phyloP scores from a whole-genome alignment of 2,113 vertebrate genomes.

The Sebastes schlegelii region DNA sequence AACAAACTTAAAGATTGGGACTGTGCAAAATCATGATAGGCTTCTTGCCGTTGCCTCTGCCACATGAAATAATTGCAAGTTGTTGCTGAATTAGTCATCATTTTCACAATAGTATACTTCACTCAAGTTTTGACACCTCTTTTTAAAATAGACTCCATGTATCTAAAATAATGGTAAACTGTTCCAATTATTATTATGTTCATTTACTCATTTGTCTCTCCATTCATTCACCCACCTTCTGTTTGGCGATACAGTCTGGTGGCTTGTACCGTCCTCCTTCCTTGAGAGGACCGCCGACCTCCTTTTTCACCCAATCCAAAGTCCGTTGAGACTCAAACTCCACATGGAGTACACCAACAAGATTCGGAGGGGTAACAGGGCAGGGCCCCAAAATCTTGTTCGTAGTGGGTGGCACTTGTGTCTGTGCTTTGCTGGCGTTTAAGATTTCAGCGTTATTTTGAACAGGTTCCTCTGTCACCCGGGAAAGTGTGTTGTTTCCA shows the following conservation, averaged over 20 bases:
- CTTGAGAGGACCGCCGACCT: slow-evolving; percentile 72
- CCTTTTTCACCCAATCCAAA: slow-evolving; percentile 55
- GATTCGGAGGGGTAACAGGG: slow-evolving; percentile 47
- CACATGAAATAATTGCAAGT: not conserved
- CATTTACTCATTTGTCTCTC: not conserved
- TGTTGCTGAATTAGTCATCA: not conserved
- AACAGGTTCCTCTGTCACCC: accelerated
- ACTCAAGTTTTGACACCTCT: not conserved
- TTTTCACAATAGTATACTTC: not conserved
- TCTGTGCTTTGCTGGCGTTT: not conserved
- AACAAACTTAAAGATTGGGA: too few relatives aligned
- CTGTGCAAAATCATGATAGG: not conserved
- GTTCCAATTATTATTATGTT: not conserved
- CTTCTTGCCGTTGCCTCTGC: not conserved
- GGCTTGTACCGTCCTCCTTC: slow-evolving; percentile 89
- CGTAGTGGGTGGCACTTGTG: accelerated
- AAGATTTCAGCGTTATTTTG: accelerated
- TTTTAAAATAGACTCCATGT: not conserved
- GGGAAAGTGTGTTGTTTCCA: accelerated
- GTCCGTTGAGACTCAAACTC: slow-evolving; percentile 85
- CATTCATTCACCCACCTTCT: slow-evolving; percentile 80
- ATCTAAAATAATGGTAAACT: not conserved
- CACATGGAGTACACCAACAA: slow-evolving; percentile 87
- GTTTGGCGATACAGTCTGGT: slow-evolving; percentile 85
- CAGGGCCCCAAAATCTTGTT: slow-evolving; percentile 42